Base-by-base conservation (phyloP, 1,140 invertebrate species). In the Nasonia vitripennis region DNA sequence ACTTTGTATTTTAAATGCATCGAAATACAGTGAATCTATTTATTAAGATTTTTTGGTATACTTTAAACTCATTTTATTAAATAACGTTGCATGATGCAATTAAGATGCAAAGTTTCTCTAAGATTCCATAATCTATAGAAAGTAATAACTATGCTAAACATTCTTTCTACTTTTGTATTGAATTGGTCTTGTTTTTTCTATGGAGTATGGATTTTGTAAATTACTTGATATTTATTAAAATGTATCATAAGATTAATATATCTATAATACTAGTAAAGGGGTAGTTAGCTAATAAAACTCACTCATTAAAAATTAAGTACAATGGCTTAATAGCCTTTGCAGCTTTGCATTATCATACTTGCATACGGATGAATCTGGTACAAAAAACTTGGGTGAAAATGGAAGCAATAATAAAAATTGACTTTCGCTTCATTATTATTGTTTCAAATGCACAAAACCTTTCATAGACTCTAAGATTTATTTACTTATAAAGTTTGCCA, bases 281-380 rank as follows among this genome's bases (percentile, higher is more conserved):
- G 89, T 91, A 91, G 90, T 89, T 90, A 89, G 84, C 86, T 89
- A 88, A 88, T 89, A 86, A 86, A 90, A 81, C 89, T 89, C 86
- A 89, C 85, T 89, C 87, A 89, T 89, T 81, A 89, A 90, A 89
- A 86, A 78, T 75, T 87, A 83, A 89, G 87, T 87, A 87, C 78
- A 87, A 90, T 86, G 89, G 89, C 89, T 89, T 86, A 87, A 86
- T 90, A 90, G 88, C 87, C 88, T 91, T 87, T 89, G 89, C 87
- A 90, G 89, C 89, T 91, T 92, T 91, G 88, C 89, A 91, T 91
- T 88, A 91, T 90, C 86, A 90, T 89, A 91, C 89, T 89, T 89
- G 87, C 87, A 90, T 89, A 90, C 87, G 87, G 80, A 90, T 88
- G 83, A 88, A 87, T 87, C 87, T 87, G 71, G 68, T 77, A 79